Evolutionary conservation across 2,797 vertebrate genomes (phyloP), one percentile per base, ranked within the genome.

Genomic region (Gallinago solitaria): DNA sequence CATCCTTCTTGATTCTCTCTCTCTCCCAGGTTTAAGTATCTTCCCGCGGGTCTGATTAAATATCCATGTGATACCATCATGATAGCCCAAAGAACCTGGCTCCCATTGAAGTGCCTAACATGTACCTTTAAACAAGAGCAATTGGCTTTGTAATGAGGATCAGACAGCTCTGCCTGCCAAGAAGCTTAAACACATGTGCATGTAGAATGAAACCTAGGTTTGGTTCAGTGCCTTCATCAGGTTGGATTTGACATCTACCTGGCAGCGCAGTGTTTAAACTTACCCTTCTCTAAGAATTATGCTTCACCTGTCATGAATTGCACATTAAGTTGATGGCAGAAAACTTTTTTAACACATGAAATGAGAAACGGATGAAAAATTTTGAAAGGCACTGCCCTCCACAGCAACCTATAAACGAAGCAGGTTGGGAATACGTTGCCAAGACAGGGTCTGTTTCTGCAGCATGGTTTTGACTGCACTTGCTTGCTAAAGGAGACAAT

Each of bases 331-430:
- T 67, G 53, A 39, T 39, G 35, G 70, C 0, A 0, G 25, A 63
- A 83, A 86, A 53, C 16, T 4, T 90, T 57, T 73, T 80, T 56
- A 71, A 47, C 23, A 78, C 0, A 1, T 43, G 32, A 28, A 92
- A 37, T 23, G 23, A 75, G 37, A 92, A 91, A 89, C 3, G 27
- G 30, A 47, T 33, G 39, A 63, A 86, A 86, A 60, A 1, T 0
- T 18, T 74, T 71, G 27, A 45, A 56, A 78, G 76, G 33, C 33
- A 19, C 4, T 37, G 59, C 21, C 20, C 33, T 76, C 17, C 64
- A 39, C 0, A 15, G n/a, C 35, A 84, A 51, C 13, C 4, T 79
- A 0, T 11, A n/a, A 41, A 15, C 0, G 0, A 82, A 51, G 24
- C n/a, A 73, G 3, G 27, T 6, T 84, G 67, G 23, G 33, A 35